A percentile compares a stretch with the other conserved stretches of the same genome.
phyloP scores from a whole-genome alignment of 64 coral and sea anemone species.

The Platygyra sinensis region DNA sequence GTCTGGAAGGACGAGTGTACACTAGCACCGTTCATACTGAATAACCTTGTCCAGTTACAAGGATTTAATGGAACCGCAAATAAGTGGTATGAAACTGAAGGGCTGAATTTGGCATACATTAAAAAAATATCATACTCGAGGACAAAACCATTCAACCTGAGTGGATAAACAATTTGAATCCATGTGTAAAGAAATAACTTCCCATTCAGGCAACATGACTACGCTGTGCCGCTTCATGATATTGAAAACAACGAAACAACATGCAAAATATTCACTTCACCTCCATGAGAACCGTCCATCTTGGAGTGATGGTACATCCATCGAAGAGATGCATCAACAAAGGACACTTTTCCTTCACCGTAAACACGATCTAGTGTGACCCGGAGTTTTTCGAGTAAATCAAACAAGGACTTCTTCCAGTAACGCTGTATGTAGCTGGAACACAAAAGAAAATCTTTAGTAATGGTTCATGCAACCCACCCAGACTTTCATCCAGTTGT shows the following conservation, averaged over 20 bases:
- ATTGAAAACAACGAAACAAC: neutral
- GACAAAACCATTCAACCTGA: neutral
- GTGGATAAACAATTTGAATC: neutral
- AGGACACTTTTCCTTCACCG: constrained; percentile 67
- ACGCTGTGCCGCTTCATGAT: neutral
- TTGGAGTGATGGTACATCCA: constrained; percentile 75
- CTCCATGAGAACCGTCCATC: constrained; percentile 37
- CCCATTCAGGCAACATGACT: neutral
- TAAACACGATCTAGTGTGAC: constrained; percentile 52
- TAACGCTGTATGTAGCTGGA: constrained; percentile 58
- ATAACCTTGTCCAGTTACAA: too few relatives aligned
- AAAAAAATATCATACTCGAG: too few relatives aligned
- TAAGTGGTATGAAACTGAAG: too few relatives aligned
- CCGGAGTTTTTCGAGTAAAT: constrained; percentile 57
- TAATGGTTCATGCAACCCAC: too few relatives aligned
- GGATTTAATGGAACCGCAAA: too few relatives aligned
- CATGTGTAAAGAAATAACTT: too few relatives aligned
- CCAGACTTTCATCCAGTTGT: too few relatives aligned
- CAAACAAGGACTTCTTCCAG: constrained; percentile 76
- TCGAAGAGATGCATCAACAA: constrained; percentile 44
- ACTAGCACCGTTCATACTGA: too few relatives aligned
- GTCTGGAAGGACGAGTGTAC: too few relatives aligned
- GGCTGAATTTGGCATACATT: too few relatives aligned
- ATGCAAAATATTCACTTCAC: neutral
- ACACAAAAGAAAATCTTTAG: neutral